Conservation (phyloP, 1,140 invertebrate genomes). For the Aphaenogaster rudis region DNA sequence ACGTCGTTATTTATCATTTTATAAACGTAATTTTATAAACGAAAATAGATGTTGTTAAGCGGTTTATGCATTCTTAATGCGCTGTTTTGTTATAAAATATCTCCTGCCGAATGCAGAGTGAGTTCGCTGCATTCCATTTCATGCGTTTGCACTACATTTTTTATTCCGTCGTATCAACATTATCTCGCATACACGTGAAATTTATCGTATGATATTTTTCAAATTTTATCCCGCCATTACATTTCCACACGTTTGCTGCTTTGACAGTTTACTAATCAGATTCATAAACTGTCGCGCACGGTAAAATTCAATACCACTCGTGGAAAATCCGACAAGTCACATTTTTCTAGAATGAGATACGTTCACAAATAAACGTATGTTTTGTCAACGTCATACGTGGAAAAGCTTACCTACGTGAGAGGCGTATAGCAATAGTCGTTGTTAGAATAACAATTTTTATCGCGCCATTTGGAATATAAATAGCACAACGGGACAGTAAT, state of each 20-base stretch:
- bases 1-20: background rate
- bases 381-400: background rate
- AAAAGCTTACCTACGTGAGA: background rate
- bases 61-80: background rate
- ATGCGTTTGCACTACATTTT: background rate
- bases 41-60: background rate
- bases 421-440: background rate
- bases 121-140: background rate
- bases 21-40: background rate
- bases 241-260: background rate
- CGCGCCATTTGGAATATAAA: background rate
- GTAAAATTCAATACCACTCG: background rate
- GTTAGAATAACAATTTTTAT: conserved; percentile 9
- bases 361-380: background rate
- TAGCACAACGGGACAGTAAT: background rate
- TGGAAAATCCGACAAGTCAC: background rate
- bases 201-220: background rate
- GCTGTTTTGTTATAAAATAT: background rate
- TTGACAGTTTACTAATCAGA: background rate
- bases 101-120: background rate
- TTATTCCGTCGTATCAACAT: background rate
- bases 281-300: background rate
- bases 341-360: background rate
- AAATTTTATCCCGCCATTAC: background rate
- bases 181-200: background rate